Percentiles rank a stretch among this genome's conserved stretches.
Conservation (phyloP, 2,888 invertebrate genomes). For the Galerucella nymphaeae region DNA sequence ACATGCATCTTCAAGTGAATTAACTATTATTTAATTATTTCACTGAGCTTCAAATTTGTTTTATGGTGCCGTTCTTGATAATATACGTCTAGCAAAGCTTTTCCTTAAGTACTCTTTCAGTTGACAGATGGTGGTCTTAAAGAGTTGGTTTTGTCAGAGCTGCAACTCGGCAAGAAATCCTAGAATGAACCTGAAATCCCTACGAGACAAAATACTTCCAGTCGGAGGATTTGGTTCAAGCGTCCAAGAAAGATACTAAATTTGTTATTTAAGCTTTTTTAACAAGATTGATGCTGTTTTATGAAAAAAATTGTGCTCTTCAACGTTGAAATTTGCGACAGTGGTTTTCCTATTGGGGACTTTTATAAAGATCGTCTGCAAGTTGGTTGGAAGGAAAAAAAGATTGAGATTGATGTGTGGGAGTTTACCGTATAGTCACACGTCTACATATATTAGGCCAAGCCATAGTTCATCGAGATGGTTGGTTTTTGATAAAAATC, state of each 20-base stretch:
- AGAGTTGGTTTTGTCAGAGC: background rate
- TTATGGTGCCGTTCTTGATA: no score
- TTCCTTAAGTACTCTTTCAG: background rate
- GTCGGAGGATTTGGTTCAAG: constrained; percentile 25
- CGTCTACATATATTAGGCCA: no score
- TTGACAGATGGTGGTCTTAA: background rate
- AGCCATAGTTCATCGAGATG: no score
- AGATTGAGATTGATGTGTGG: no score
- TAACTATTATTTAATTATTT: no score
- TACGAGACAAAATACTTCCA: constrained; percentile 11
- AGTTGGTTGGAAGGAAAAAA: constrained; percentile 5
- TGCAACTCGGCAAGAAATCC: constrained; percentile 8
- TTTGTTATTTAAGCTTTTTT: constrained; percentile 27
- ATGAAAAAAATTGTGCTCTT: constrained; percentile 13
- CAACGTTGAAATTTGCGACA: no score
- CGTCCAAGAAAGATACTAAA: constrained; percentile 18
- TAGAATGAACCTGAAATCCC: constrained; percentile 2
- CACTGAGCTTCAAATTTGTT: no score
- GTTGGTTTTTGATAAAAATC: background rate
- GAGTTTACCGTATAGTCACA: background rate
- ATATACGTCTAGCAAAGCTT: no score
- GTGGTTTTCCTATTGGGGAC: background rate
- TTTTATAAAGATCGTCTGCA: constrained; percentile 1
- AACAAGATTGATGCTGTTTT: constrained; percentile 31
- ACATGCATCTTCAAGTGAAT: no score